These are phyloP conservation scores for Willowsia nigromaculata DNA, from an alignment of 2,888 invertebrate genomes.

Conservation along the genomic window DNA sequence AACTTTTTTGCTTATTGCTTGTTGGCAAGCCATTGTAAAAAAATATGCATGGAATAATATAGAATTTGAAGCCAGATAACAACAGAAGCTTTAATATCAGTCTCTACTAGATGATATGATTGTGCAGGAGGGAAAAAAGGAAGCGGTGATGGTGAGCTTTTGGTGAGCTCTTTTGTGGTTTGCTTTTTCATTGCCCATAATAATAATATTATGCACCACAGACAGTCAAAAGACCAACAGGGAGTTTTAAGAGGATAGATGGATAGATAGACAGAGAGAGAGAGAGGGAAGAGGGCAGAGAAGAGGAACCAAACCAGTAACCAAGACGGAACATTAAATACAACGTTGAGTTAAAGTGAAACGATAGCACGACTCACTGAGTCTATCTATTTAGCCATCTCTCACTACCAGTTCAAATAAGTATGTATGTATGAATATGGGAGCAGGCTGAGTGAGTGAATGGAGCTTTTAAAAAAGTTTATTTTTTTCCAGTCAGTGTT, in stretches of 20 bases:
- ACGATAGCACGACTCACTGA: background rate
- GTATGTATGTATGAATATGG: background rate
- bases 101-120: background rate
- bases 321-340: background rate
- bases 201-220: constrained; percentile 30
- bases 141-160: background rate
- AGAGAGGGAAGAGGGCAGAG: background rate
- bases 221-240: background rate
- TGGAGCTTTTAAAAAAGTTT: constrained; percentile 2
- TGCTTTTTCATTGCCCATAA: constrained; percentile 32
- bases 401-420: background rate
- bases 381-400: background rate
- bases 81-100: no score
- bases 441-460: background rate
- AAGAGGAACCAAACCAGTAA: background rate
- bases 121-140: background rate
- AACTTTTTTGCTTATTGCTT: background rate
- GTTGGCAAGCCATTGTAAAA: constrained; percentile 30
- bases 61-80: background rate
- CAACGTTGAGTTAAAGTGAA: background rate
- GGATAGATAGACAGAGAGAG: background rate
- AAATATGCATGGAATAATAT: background rate
- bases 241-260: background rate
- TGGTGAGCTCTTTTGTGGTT: constrained; percentile 12
- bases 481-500: constrained; percentile 23